Base-by-base conservation (phyloP, 2,797 vertebrate species). In the Halcyon badia region DNA sequence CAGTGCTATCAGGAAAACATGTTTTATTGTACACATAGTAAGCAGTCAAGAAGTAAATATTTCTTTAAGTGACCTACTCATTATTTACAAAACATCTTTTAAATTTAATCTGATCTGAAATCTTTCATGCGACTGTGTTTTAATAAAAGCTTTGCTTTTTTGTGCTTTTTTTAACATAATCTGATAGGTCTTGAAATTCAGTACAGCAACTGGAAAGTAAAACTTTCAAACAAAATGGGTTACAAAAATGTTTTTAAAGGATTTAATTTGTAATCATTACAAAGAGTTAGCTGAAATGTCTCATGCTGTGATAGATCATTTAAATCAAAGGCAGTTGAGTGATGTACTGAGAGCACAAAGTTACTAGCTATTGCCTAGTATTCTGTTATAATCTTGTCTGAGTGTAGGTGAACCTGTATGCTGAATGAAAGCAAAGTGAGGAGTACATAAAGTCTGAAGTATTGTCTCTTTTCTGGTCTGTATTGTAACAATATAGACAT, bases 11-110 rank as follows among this genome's bases (percentile, higher is more conserved):
- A 62, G 61, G 58, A 83, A 87, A 93, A 44, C n/a, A 54, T 28
- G n/a, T 13, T 92, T 88, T 61, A 37, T 33, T 91, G 30, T 60
- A 37, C 11, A 49, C 21, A 8, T 52, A 13, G 33, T 72, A 49
- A 75, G 15, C 10, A 81, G n/a, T 88, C 42, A 88, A 69, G 90
- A 91, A 51, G 41, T 90, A 93, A 64, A 65, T 86, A 94, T 58
- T 90, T 96, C n/a, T 91, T 65, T 91, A 92, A 73, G 72, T 58
- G 52, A 96, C 79, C 78, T 75, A 92, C 51, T 87, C 96, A 97
- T 96, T 97, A 95, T 90, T 73, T 95, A 51, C 20, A 72, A 78
- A 97, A 95, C 62, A 75, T 80, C 91, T 97, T 76, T 66, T 66
- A 69, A 72, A 83, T 94, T 96, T 83, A 75, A 30, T 57, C 20